These are phyloP conservation scores for Psilopsiagon aurifrons DNA, from an alignment of 2,113 vertebrate species.

Conservation along the genomic window DNA sequence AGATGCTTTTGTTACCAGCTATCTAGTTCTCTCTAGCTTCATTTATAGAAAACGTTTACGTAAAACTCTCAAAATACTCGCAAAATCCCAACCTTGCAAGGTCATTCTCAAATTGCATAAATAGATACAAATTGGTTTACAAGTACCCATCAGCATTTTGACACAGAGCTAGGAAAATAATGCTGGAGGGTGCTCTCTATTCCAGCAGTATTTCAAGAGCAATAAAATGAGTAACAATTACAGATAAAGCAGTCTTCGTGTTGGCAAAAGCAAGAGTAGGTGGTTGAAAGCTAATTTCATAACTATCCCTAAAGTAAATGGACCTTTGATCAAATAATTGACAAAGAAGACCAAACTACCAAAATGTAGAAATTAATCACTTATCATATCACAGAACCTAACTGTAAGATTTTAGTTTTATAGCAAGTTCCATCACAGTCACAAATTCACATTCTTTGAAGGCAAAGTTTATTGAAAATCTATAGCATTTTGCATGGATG, in stretches of 20 bases:
- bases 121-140: slow-evolving; percentile 52
- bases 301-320: neutral
- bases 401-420: neutral
- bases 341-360: neutral
- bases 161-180: slow-evolving; percentile 40
- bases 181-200: slow-evolving; percentile 18
- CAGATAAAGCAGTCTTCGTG: neutral
- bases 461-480: neutral
- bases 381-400: neutral
- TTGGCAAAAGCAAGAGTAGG: neutral
- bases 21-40: neutral
- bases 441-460: neutral
- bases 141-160: slow-evolving; percentile 7
- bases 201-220: slow-evolving; percentile 38
- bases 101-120: slow-evolving; percentile 19
- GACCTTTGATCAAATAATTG: neutral
- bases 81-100: slow-evolving; percentile 1
- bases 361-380: neutral
- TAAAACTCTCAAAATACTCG: slow-evolving; percentile 10
- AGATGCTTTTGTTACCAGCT: neutral
- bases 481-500: neutral
- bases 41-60: neutral
- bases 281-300: neutral
- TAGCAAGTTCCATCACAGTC: neutral
- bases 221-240: slow-evolving; percentile 48